These are phyloP conservation scores for Grapholita molesta DNA, from an alignment of 1,140 invertebrate species.

Conservation along the genomic window DNA sequence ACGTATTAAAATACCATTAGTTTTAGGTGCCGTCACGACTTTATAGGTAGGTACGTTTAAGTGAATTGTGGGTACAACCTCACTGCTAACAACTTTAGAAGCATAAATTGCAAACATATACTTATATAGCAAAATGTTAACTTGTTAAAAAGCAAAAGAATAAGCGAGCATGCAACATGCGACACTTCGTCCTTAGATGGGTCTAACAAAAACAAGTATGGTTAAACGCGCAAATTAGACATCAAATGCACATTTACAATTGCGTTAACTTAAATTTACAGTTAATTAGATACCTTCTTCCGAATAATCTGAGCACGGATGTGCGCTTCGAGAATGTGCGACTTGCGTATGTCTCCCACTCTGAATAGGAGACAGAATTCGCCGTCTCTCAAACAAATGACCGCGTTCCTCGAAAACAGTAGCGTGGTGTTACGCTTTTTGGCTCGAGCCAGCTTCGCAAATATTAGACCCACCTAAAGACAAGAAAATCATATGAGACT, in stretches of 20 bases:
- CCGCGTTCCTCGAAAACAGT: slow-evolving; percentile 74
- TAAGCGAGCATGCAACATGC: slow-evolving; percentile 17
- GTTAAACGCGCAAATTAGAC: slow-evolving; percentile 21
- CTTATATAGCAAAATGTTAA: slow-evolving; percentile 2
- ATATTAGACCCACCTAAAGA: slow-evolving; percentile 79
- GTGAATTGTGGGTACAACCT: neutral
- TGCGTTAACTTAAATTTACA: slow-evolving; percentile 25
- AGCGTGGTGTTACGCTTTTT: slow-evolving; percentile 78
- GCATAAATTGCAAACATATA: neutral
- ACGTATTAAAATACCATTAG: slow-evolving; percentile 19
- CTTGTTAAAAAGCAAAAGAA: slow-evolving; percentile 15
- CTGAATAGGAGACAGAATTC: slow-evolving; percentile 76
- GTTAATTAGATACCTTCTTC: slow-evolving; percentile 65
- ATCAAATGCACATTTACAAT: slow-evolving; percentile 24
- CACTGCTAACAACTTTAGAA: neutral
- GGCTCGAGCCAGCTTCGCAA: slow-evolving; percentile 76
- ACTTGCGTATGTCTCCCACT: slow-evolving; percentile 78
- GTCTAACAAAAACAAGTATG: slow-evolving; percentile 33
- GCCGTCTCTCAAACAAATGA: slow-evolving; percentile 76
- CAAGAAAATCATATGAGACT: slow-evolving; percentile 61
- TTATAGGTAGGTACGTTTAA: neutral
- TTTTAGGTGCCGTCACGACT: neutral
- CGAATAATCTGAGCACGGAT: slow-evolving; percentile 76
- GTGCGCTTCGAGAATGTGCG: slow-evolving; percentile 77
- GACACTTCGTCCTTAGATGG: slow-evolving; percentile 40